Base-by-base conservation (phyloP, 2,113 vertebrate species). In the Gobiocypris rarus region DNA sequence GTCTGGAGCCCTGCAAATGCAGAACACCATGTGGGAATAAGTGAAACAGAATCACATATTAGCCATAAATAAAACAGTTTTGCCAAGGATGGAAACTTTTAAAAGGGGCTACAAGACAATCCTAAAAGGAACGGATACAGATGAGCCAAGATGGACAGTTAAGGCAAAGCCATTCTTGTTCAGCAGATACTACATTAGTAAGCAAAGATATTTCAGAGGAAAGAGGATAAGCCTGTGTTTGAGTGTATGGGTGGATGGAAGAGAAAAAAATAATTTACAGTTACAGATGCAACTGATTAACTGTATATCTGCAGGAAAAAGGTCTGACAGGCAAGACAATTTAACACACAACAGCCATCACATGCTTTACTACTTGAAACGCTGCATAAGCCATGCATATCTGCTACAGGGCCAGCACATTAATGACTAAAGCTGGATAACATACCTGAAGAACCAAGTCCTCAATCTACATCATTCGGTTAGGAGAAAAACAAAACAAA, bases 371-470 rank as follows among this genome's bases (percentile, higher is more conserved):
- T 45, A 17, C 71, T 28, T 3, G 0, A 74, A 34, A 54, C 2
- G 3, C 10, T 22, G 15, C 10, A 52, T 28, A 59, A 22, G 75
- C 50, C 87, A 88, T 88, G 87, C 85, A 41, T 26, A 88, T 74
- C 67, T 69, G 83, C 59, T 41, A 61, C 6, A 65, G 48, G 43
- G 15, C 24, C 24, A 84, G 56, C 41, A 56, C 24, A 70, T 10
- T 31, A 82, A 17, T 61, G 17, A 81, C 87, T 84, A 89, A 81
- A 61, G 84, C 86, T 83, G 48, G 78, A 89, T 85, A 89, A 90
- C 94, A 93, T 97, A 97, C 97, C 97, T 98, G 95, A 54, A 94
- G 88, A 91, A 95, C 90, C 93, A 96, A 94, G 90, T 95, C 95
- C 87, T 93, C 91, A 90, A 93, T 94, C 97, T 97, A 95, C 77